phyloP scores from a whole-genome alignment of 2,113 vertebrate species.

The Crotalus viridis region DNA sequence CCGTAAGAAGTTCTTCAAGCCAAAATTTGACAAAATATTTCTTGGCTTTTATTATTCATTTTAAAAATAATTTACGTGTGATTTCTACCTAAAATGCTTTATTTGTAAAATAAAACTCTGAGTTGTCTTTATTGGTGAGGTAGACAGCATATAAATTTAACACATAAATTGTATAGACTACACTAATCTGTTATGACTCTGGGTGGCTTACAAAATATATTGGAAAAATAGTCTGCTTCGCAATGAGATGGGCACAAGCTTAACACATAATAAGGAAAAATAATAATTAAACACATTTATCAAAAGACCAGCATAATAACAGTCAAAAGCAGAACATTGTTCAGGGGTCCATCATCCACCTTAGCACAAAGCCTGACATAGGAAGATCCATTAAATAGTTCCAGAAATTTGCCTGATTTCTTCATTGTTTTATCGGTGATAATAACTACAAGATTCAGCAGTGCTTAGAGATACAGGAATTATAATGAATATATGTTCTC shows the following conservation, averaged over 20 bases:
- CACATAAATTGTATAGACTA: not conserved
- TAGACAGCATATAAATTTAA: not conserved
- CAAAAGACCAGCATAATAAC: not conserved
- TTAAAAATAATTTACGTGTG: not conserved
- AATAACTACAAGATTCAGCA: not conserved
- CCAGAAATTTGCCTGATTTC: slow-evolving; percentile 1
- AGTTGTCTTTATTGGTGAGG: not conserved
- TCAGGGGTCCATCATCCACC: not conserved
- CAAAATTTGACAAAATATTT: not conserved
- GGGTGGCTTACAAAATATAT: not conserved
- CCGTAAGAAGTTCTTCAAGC: not conserved
- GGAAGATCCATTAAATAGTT: not conserved
- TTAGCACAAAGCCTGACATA: not conserved
- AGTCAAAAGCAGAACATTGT: not conserved
- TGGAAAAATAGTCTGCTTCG: not conserved
- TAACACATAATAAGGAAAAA: not conserved
- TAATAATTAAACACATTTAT: not conserved
- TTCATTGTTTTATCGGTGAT: not conserved
- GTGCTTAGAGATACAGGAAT: not conserved
- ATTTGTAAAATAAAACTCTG: not conserved
- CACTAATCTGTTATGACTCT: not conserved
- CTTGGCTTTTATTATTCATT: not conserved
- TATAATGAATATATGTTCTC: not conserved
- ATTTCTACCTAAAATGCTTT: not conserved
- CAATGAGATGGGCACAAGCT: not conserved